A percentile compares a stretch with the other conserved stretches of the same genome.
Evolutionary conservation across 2,888 invertebrate species (phyloP).

Genomic region (Mythimna pallens): DNA sequence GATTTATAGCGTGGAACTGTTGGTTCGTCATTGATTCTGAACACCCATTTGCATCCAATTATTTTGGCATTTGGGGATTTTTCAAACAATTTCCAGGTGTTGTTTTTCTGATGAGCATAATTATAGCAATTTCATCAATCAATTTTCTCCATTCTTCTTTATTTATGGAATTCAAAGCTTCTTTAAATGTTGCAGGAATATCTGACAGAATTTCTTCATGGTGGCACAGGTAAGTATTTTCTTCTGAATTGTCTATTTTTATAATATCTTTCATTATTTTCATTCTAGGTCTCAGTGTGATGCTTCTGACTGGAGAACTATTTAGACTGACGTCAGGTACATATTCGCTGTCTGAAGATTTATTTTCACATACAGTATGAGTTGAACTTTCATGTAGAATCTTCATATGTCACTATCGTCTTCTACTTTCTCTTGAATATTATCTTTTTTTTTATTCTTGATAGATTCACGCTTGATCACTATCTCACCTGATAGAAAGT

Average conservation of each 20-base stretch:
- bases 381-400: neutral
- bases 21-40: neutral
- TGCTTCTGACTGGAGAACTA: neutral
- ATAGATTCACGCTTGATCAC: too few species aligned
- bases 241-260: neutral
- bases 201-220: neutral
- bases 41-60: constrained; percentile 2
- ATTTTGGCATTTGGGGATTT: neutral
- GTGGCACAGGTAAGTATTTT: neutral
- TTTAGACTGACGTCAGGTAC: too few species aligned
- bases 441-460: too few species aligned
- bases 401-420: too few species aligned
- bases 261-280: neutral
- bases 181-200: neutral
- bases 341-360: constrained; percentile 5
- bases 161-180: neutral
- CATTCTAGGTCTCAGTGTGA: constrained; percentile 25
- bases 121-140: neutral
- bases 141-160: neutral
- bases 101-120: constrained; percentile 7
- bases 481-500: too few species aligned
- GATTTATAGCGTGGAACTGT: too few species aligned
- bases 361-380: neutral
- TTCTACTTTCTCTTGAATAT: too few species aligned
- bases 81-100: constrained; percentile 17